Evolutionary conservation across 2,888 invertebrate genomes (phyloP).

Genomic region (Oscheius sp.): DNA sequence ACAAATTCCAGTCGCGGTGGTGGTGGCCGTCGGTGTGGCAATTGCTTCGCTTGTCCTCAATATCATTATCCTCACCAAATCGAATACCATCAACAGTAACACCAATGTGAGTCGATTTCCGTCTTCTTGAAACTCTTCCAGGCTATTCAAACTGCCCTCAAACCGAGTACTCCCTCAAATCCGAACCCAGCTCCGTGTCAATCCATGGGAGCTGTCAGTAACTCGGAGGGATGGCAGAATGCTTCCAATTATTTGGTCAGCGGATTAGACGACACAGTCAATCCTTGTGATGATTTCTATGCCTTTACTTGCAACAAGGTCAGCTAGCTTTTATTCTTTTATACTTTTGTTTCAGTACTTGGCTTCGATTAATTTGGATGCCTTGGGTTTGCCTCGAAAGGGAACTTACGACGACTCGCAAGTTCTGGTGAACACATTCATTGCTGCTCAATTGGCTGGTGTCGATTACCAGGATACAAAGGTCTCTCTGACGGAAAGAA

Average conservation of each 20-base stretch:
- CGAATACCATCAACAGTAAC: constrained; percentile 43
- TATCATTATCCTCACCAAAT: constrained; percentile 55
- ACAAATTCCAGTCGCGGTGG: constrained; percentile 39
- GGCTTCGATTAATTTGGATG: constrained; percentile 41
- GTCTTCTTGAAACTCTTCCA: not conserved
- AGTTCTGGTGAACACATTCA: constrained; percentile 54
- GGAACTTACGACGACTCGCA: constrained; percentile 67
- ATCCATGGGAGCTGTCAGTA: not conserved
- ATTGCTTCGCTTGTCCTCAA: constrained; percentile 60
- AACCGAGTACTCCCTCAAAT: not conserved
- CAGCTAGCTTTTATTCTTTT: too few species aligned
- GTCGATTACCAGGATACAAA: constrained; percentile 40
- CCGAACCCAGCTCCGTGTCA: not conserved
- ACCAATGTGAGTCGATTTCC: constrained; percentile 3
- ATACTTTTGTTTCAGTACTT: constrained; percentile 49
- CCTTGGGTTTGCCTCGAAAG: constrained; percentile 39
- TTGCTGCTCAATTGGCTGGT: constrained; percentile 45
- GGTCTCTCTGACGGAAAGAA: constrained; percentile 56
- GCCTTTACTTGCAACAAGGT: constrained; percentile 58
- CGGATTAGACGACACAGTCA: constrained; percentile 62
- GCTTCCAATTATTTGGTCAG: constrained; percentile 56
- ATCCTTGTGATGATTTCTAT: constrained; percentile 66
- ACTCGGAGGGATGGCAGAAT: constrained; percentile 31
- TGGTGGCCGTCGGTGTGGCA: constrained; percentile 48
- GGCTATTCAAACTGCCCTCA: constrained; percentile 12